Conservation (phyloP, 2,113 vertebrate species). For the Aepyceros melampus region DNA sequence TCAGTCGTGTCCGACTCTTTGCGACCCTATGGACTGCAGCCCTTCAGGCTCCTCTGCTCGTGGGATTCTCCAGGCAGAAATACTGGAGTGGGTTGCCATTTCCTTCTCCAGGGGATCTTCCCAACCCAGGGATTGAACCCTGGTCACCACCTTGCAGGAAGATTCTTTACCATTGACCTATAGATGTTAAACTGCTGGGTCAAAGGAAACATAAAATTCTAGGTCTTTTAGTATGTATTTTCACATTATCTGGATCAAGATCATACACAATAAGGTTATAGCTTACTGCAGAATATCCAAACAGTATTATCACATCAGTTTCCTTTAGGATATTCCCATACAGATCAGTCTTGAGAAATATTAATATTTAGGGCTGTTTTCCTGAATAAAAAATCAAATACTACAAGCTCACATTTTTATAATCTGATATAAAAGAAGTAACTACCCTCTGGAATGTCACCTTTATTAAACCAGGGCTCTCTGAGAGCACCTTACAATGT, state of each 20-base stretch:
- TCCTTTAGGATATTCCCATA: background rate
- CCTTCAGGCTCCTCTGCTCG: fast-evolving
- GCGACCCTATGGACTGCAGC: fast-evolving
- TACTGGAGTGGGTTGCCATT: background rate
- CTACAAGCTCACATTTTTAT: background rate
- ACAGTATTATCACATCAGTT: background rate
- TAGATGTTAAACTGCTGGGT: background rate
- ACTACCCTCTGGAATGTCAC: background rate
- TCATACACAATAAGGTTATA: background rate
- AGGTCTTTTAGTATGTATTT: background rate
- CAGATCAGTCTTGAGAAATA: background rate
- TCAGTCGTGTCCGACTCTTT: too few relatives aligned
- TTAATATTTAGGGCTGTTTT: background rate
- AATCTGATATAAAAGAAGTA: background rate
- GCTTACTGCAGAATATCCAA: background rate
- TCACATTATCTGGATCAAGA: background rate
- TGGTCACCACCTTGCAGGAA: background rate
- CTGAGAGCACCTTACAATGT: background rate
- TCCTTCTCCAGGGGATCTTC: background rate
- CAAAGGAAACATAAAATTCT: background rate
- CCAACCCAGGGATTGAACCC: background rate
- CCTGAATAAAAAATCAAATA: background rate
- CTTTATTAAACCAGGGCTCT: background rate
- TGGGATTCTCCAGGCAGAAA: background rate
- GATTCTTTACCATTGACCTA: background rate